Conservation (phyloP, 2,113 vertebrate species). For the Eolophus roseicapilla region DNA sequence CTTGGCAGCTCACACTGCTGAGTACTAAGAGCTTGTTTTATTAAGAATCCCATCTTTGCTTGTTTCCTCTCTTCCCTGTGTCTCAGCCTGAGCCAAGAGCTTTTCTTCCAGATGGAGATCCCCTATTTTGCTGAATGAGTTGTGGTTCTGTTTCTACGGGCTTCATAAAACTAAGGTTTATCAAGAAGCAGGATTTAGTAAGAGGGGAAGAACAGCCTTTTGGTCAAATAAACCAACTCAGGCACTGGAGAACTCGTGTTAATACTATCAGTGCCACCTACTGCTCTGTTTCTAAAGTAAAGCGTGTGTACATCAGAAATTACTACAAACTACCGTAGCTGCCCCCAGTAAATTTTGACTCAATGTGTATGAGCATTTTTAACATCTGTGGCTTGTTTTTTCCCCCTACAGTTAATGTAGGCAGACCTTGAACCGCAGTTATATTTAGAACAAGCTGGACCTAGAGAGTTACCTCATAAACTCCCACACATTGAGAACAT, state of each 20-base stretch:
- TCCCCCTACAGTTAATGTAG: not conserved
- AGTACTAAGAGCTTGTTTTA: not conserved
- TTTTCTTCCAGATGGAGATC: not conserved
- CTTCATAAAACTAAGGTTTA: not conserved
- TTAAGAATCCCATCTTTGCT: not conserved
- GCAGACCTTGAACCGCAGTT: not conserved
- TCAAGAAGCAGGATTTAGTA: not conserved
- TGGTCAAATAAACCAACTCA: not conserved
- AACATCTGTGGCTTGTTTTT: not conserved
- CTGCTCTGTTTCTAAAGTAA: not conserved
- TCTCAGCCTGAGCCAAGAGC: not conserved
- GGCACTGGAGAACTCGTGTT: not conserved
- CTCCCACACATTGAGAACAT: not conserved
- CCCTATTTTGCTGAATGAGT: not conserved
- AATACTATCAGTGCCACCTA: conserved; percentile 25
- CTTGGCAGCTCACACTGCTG: not conserved
- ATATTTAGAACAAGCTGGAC: not conserved
- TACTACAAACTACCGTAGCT: not conserved
- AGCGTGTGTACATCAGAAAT: not conserved
- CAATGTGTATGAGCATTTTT: not conserved
- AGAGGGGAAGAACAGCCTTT: not conserved
- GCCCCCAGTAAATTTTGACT: not conserved
- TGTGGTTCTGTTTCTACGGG: not conserved
- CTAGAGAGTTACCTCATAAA: not conserved
- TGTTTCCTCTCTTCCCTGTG: not conserved